Conservation (phyloP, 1,140 invertebrate genomes). For the Sitobion miscanthi region DNA sequence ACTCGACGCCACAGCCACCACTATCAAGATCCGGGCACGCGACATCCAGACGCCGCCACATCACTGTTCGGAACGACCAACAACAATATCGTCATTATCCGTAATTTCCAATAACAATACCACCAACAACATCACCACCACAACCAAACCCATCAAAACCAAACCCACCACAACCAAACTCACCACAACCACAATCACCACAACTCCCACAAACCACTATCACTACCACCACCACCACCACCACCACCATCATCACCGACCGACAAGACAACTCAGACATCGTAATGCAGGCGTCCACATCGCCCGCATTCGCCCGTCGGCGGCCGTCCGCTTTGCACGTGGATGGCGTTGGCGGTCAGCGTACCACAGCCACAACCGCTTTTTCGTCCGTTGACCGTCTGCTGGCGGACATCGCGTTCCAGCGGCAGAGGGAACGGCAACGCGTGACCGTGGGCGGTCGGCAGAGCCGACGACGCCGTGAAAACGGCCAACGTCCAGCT, state of each 20-base stretch:
- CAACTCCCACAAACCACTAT: not conserved
- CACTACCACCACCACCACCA: not conserved
- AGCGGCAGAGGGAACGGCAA: not conserved
- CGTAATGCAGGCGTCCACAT: not conserved
- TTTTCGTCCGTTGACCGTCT: not conserved
- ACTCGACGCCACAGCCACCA: not conserved
- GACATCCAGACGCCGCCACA: not conserved
- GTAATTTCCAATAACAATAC: not conserved
- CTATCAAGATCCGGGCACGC: not conserved
- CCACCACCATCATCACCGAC: not conserved
- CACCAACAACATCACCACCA: not conserved
- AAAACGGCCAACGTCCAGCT: not conserved
- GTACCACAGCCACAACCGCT: too few relatives aligned
- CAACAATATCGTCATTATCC: not conserved
- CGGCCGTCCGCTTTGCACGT: not conserved
- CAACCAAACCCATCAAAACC: not conserved
- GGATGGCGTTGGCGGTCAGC: not conserved
- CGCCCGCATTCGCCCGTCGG: not conserved
- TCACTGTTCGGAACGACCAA: not conserved
- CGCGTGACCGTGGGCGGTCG: not conserved
- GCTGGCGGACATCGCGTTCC: slow-evolving; percentile 25
- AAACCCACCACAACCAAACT: not conserved
- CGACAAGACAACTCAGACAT: not conserved
- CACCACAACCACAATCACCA: too few relatives aligned
- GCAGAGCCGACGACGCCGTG: not conserved